phyloP scores from a whole-genome alignment of 2,113 vertebrate genomes.

The Oceanodroma tethys region DNA sequence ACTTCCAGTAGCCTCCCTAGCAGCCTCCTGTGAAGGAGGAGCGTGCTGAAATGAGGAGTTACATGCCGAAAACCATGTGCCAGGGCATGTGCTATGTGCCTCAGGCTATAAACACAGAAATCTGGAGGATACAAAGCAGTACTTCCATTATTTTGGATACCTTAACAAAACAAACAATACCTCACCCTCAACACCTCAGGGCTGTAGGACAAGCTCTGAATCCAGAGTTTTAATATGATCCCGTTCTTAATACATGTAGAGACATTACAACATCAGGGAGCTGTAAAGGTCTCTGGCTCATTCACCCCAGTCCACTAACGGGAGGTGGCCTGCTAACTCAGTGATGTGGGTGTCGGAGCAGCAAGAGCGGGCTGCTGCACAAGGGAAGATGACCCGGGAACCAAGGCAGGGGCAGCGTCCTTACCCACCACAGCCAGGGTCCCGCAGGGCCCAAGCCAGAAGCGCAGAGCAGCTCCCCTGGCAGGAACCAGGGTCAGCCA shows the following conservation, averaged over 20 bases:
- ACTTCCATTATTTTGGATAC: not conserved
- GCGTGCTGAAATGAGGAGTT: not conserved
- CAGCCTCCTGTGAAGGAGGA: not conserved
- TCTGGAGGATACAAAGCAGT: not conserved
- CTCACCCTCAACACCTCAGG: not conserved
- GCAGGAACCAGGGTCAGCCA: not conserved
- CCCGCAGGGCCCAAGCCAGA: not conserved
- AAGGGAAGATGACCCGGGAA: not conserved
- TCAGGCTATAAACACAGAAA: not conserved
- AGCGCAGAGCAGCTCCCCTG: not conserved
- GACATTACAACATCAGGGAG: not conserved
- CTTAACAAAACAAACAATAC: not conserved
- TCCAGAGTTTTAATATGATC: not conserved
- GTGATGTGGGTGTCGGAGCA: not conserved
- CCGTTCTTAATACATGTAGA: rapidly evolving
- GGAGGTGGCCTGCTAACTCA: not conserved
- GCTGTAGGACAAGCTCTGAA: not conserved
- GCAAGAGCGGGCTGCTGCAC: not conserved
- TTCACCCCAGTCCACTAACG: not conserved
- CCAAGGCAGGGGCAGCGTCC: not conserved
- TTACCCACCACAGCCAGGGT: rapidly evolving
- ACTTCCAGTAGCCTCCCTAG: not conserved
- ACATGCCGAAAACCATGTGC: not conserved
- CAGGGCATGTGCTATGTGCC: not conserved
- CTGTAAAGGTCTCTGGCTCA: not conserved